A percentile compares a stretch with the other conserved stretches of the same genome.
phyloP scores from a whole-genome alignment of 1,140 invertebrate species.

The Ceratosolen fusciceps region DNA sequence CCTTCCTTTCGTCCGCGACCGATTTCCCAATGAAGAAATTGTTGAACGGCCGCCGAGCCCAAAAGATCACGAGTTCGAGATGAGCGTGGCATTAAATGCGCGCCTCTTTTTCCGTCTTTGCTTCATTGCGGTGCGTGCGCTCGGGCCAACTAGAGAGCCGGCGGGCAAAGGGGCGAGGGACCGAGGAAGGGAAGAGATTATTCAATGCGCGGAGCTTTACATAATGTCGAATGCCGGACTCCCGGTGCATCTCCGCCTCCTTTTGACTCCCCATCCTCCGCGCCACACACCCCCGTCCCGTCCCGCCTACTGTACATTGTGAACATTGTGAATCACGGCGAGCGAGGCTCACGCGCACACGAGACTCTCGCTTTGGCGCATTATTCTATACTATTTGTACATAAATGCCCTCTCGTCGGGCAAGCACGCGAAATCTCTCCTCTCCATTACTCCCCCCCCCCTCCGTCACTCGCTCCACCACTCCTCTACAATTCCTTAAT shows the following conservation, averaged over 20 bases:
- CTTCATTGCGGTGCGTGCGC: not conserved
- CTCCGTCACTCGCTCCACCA: too few species aligned
- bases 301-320: not conserved
- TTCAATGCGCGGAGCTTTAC: constrained; percentile 28
- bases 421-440: too few species aligned
- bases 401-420: too few species aligned
- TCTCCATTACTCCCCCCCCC: too few species aligned
- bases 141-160: too few species aligned
- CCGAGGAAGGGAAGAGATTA: constrained; percentile 14
- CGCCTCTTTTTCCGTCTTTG: constrained; percentile 1
- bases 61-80: not conserved
- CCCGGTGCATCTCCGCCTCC: not conserved
- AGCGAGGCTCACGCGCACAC: not conserved
- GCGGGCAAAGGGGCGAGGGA: too few species aligned
- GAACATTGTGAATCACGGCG: not conserved
- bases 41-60: not conserved
- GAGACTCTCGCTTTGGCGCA: too few species aligned
- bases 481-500: too few species aligned
- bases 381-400: too few species aligned
- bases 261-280: too few species aligned
- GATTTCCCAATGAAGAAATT: constrained; percentile 29
- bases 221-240: not conserved
- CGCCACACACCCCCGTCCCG: too few species aligned
- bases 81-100: constrained; percentile 7
- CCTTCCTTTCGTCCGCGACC: not conserved